Percentiles rank a stretch among this genome's conserved stretches.
Conservation (phyloP, 2,888 invertebrate species). For the Limenitis camilla region DNA sequence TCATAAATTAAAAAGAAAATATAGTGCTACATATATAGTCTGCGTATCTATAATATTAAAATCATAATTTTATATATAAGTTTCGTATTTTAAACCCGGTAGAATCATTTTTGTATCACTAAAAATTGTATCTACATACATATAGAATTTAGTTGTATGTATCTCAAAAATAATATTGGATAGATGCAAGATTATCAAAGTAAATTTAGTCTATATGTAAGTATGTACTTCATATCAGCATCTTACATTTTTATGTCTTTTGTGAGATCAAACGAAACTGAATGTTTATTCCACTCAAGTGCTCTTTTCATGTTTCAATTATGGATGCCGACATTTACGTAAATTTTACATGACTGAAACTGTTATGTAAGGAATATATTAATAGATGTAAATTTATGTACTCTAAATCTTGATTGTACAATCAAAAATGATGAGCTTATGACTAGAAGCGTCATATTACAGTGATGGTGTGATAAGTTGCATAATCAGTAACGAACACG, state of each 20-base stretch:
- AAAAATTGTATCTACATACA: no score
- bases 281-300: slow-evolving; percentile 10
- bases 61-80: neutral
- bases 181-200: no score
- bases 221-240: neutral
- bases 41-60: neutral
- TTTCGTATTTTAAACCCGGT: no score
- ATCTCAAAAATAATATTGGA: no score
- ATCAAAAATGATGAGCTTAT: no score
- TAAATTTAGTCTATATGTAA: neutral
- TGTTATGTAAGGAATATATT: neutral
- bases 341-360: neutral
- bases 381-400: no score
- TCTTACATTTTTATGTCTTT: slow-evolving; percentile 10
- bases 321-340: slow-evolving; percentile 1
- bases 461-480: slow-evolving; percentile 40
- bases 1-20: neutral
- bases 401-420: no score
- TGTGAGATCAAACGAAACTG: slow-evolving; percentile 18
- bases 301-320: slow-evolving; percentile 10
- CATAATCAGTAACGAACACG: slow-evolving; percentile 38
- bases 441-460: slow-evolving; percentile 34
- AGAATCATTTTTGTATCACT: no score
- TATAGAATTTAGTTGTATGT: no score
- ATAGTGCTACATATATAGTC: no score